Base-by-base conservation (phyloP, 2,888 invertebrate species). In the Synanthedon vespiformis region DNA sequence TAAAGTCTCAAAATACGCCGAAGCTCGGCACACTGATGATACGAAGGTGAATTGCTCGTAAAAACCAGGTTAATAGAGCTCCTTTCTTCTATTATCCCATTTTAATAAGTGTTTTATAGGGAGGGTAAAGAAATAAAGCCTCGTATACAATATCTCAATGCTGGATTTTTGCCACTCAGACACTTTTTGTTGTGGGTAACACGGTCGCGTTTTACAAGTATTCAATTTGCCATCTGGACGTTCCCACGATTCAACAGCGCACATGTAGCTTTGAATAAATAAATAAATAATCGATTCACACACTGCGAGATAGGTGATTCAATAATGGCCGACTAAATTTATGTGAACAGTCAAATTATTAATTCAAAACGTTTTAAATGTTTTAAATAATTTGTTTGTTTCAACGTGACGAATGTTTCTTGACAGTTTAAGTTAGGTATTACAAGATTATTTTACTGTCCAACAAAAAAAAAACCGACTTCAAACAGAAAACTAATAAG, bases 231-330 rank as follows among this genome's bases (percentile, higher is more conserved):
- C 59, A 58, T 52, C 55, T 58, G 59, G 16, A 10, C 6, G 52
- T 55, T 59, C 59, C 27, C 59, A 59, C 59, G 57, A 50, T 41
- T 51, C 52, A 48, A 50, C 50, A 48, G 18, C 50, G 49, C 54
- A 57, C 54, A 53, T 51, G 56, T 55, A 54, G 54, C 48, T 53
- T 53, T 58, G 55, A 59, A 59, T 58, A 58, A 58, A 58, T 59
- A 58, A 52, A 58, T 59, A 58, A 44, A 59, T 58, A 57, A 52
- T 54, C 52, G 51, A 54, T 52, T 53, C 56, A 53, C 44, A 13
- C 44, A 44, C 13, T 44, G 14, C 13, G 44, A n/a, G n/a, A 44
- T 44, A 44, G 13, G 13, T 13, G 44, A 34, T 34, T 34, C 34
- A 34, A 34, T 34, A 34, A 34, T 34, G 34, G 34, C 34, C 34